Evolutionary conservation across 2,113 vertebrate species (phyloP), one percentile per base, ranked within the genome.

Genomic region (Artemisiospiza belli): DNA sequence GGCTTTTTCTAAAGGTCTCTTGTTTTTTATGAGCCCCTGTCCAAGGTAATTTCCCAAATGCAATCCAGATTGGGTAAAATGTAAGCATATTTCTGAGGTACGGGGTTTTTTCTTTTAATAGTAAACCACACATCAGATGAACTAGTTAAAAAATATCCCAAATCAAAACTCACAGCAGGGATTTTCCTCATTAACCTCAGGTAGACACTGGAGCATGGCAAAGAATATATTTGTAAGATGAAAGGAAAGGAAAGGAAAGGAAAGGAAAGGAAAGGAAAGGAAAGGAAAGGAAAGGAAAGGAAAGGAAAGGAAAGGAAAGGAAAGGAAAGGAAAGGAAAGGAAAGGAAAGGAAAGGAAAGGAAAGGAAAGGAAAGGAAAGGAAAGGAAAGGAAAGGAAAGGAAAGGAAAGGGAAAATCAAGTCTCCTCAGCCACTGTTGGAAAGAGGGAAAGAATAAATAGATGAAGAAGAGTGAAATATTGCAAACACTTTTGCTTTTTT

Each of bases 161-260:
- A 92, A 94, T 94, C 87, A 92, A 83, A 96, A 90, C n/a, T 89
- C 41, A 31, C 80, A 81, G 57, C 61, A 67, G 73, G 80, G 46
- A 77, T 88, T 79, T 95, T 18, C 58, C 31, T 52, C 75, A 47
- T 79, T 90, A 73, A 55, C 75, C 77, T 89, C 44, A 68, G 67
- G 43, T 54, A 79, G 76, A 81, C 79, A 86, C 25, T 72, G n/a
- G 33, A 69, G 44, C 35, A 54, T 63, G 46, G 59, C 57, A 79
- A 85, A 87, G 41, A 87, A 47, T 41, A 2, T 27, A 39, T 75
- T 33, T 87, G 74, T 67, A 83, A 79, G 75, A 47, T 74, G 47
- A 23, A 67, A 52, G 10, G 20, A 17, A 52, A 12, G 61, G 31
- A 33, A 33, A 33, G 30, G 41, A 23, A 23, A 44, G 11, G 20